Evolutionary conservation across 1,140 invertebrate genomes (phyloP).

Genomic region (Drosophila nigromelanica): DNA sequence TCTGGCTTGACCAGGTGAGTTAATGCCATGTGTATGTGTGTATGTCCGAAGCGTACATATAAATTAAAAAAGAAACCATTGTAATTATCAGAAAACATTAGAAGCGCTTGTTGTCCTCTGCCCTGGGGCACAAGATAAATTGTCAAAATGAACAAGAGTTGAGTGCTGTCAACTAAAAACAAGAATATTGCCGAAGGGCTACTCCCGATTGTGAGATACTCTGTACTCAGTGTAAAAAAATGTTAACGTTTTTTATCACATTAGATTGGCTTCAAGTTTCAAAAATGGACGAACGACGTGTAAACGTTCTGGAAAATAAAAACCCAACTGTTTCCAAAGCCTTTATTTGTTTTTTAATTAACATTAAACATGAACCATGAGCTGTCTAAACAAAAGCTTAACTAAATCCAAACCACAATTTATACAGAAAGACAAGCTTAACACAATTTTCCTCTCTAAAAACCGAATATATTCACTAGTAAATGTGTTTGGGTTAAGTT

Average conservation of each 20-base stretch:
- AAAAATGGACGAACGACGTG: too few species aligned
- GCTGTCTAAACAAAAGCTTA: background rate
- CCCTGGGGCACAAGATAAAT: slow-evolving; percentile 62
- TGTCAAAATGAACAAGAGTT: slow-evolving; percentile 58
- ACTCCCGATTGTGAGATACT: slow-evolving; percentile 7
- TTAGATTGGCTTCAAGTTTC: too few species aligned
- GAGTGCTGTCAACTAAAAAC: slow-evolving; percentile 16
- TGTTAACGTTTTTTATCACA: too few species aligned
- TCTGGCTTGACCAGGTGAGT: slow-evolving; percentile 34
- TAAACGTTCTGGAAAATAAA: too few species aligned
- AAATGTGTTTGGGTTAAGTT: slow-evolving; percentile 36
- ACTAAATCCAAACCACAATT: too few species aligned
- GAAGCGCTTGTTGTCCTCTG: slow-evolving; percentile 39
- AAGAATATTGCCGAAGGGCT: background rate
- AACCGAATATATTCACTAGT: slow-evolving; percentile 3
- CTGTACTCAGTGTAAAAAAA: background rate
- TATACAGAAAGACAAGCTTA: too few species aligned
- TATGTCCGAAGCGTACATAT: slow-evolving; percentile 13
- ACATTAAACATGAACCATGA: background rate
- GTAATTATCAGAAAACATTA: slow-evolving; percentile 77
- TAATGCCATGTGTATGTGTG: slow-evolving; percentile 4
- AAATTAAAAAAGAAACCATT: slow-evolving; percentile 68
- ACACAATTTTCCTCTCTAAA: background rate
- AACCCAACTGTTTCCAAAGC: too few species aligned
- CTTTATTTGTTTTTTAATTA: too few species aligned